Conservation (phyloP, 2,113 vertebrate genomes). For the Madoqua kirkii region DNA sequence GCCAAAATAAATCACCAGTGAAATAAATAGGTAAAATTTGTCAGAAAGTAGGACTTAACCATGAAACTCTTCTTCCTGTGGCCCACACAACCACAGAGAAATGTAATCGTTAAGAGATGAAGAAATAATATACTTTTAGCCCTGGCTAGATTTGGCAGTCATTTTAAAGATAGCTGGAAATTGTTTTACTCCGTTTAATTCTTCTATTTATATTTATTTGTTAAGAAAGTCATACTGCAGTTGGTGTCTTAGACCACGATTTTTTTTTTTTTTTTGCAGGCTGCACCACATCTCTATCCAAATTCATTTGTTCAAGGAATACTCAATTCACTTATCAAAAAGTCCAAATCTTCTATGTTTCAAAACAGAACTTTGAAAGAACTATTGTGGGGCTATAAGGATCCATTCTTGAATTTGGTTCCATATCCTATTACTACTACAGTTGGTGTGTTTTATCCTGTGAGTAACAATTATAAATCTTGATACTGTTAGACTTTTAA, state of each 20-base stretch:
- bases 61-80: not conserved
- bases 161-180: not conserved
- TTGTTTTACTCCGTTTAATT: not conserved
- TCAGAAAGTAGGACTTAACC: not conserved
- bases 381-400: constrained; percentile 91
- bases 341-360: constrained; percentile 83
- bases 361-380: constrained; percentile 88
- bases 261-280: constrained; percentile 78
- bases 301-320: not conserved
- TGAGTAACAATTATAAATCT: constrained; percentile 71
- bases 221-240: not conserved
- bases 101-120: not conserved
- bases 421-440: constrained; percentile 13
- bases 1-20: too few relatives aligned
- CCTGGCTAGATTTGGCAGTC: not conserved
- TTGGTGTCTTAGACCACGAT: not conserved
- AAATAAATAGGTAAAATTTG: not conserved
- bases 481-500: not conserved
- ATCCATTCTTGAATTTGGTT: constrained; percentile 82
- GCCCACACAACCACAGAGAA: not conserved
- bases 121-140: not conserved
- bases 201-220: not conserved
- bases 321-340: constrained; percentile 77
- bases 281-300: constrained; percentile 74
- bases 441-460: constrained; percentile 87